A percentile compares a stretch with the other conserved stretches of the same genome.
Conservation (phyloP, 2,113 vertebrate genomes). For the Menura novaehollandiae region DNA sequence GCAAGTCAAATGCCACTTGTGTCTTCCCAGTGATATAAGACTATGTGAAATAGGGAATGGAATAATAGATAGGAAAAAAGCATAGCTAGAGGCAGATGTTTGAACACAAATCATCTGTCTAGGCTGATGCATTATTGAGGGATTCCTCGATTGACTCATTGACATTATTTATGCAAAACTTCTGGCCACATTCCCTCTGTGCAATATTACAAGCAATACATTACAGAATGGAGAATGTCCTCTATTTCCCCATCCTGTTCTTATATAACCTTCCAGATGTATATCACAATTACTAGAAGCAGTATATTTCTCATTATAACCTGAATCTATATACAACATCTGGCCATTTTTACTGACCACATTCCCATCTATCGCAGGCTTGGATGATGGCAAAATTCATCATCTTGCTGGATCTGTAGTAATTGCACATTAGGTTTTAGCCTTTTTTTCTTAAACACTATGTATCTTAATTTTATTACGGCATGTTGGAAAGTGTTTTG, state of each 20-base stretch:
- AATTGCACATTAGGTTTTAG: neutral
- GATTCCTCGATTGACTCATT: conserved; percentile 7
- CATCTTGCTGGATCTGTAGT: neutral
- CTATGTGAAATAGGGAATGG: neutral
- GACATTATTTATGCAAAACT: conserved; percentile 40
- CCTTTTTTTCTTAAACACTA: neutral
- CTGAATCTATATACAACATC: neutral
- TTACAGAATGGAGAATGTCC: neutral
- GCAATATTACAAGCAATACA: neutral
- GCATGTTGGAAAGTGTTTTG: neutral
- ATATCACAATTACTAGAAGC: neutral
- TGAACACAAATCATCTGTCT: conserved; percentile 46
- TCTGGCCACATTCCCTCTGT: conserved; percentile 37
- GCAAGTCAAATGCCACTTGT: conserved; percentile 47
- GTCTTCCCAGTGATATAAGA: conserved; percentile 29
- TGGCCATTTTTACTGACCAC: neutral
- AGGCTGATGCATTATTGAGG: neutral
- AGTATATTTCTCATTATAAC: neutral
- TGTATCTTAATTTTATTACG: neutral
- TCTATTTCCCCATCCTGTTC: neutral
- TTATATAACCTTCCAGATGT: neutral
- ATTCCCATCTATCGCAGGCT: neutral
- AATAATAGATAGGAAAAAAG: neutral
- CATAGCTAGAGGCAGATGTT: conserved; percentile 15
- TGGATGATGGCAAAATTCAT: neutral